phyloP scores from a whole-genome alignment of 2,888 invertebrate species.

The Calliscelio sp. region DNA sequence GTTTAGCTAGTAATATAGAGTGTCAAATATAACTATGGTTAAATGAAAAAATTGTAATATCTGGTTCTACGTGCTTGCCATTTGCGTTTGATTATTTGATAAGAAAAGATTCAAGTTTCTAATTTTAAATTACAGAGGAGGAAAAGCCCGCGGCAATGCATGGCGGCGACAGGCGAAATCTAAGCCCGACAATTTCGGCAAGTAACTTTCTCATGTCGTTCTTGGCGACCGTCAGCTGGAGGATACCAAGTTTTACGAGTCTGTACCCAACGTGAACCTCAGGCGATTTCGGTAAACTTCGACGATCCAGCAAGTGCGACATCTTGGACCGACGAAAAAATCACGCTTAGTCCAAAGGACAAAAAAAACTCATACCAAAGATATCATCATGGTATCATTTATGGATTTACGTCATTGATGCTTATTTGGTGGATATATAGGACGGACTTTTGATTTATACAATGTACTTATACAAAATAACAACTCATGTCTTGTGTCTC shows the following conservation, averaged over 20 bases:
- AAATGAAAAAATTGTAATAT: constrained; percentile 24
- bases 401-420: constrained; percentile 58
- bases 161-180: constrained; percentile 84
- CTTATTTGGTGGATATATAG: constrained; percentile 57
- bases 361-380: constrained; percentile 57
- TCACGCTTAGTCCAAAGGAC: constrained; percentile 65
- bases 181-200: constrained; percentile 83
- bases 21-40: background rate
- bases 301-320: constrained; percentile 61
- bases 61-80: constrained; percentile 9
- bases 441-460: constrained; percentile 48
- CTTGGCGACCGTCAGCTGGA: constrained; percentile 84
- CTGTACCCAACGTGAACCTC: constrained; percentile 84
- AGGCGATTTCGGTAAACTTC: constrained; percentile 66
- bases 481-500: constrained; percentile 28
- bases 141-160: constrained; percentile 84
- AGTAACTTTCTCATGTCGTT: constrained; percentile 84
- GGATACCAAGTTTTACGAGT: constrained; percentile 85
- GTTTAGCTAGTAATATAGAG: background rate
- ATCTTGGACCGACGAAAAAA: constrained; percentile 67
- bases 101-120: constrained; percentile 73
- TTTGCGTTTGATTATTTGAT: constrained; percentile 56
- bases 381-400: constrained; percentile 60
- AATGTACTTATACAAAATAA: constrained; percentile 29
- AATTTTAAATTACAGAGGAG: constrained; percentile 82